Evolutionary conservation across 2,888 invertebrate genomes (phyloP), one percentile per base, ranked within the genome.

Genomic region (Achlya flavicornis): DNA sequence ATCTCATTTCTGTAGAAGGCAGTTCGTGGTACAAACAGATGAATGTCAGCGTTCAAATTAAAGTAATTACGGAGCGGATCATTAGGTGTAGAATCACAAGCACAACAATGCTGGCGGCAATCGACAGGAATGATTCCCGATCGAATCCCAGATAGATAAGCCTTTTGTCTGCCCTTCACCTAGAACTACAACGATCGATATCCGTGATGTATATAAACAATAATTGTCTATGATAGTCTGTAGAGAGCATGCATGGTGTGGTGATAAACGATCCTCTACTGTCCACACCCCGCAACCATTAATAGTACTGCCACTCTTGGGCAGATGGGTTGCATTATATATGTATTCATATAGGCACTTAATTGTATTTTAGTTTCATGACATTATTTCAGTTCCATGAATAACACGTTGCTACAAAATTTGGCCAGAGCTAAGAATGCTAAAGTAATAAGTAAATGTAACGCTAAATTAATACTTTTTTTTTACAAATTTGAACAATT

Each of bases 121-220:
- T 33, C 33, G 43, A 7, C 33, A 14, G 73, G 71, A 77, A 75
- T 79, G 75, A 78, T 76, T 76, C 78, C 76, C 69, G 73, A 73
- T 72, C 74, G 79, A 80, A 77, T 77, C 72, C 68, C 72, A 78
- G 77, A 76, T 75, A 78, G 73, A 77, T 75, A 68, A 72, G 81
- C 74, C 68, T 79, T 71, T 73, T 81, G 72, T 79, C 19, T 53
- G 53, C 53, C 81, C 83, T 86, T 89, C 85, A 87, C 92, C 91
- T 90, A 92, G 87, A 70, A 75, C 78, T 77, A 82, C 80, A 86
- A 84, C 80, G 86, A 86, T 92, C 91, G 84, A 91, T 91, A 88
- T 79, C 71, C 71, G 73, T 89, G 85, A 89, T 86, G 80, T 85
- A 77, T 77, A 69, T 68, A 57, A 71, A 73, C 68, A 67, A 73